Evolutionary conservation across 1,140 invertebrate genomes (phyloP).

Genomic region (Parasteatoda tepidariorum): DNA sequence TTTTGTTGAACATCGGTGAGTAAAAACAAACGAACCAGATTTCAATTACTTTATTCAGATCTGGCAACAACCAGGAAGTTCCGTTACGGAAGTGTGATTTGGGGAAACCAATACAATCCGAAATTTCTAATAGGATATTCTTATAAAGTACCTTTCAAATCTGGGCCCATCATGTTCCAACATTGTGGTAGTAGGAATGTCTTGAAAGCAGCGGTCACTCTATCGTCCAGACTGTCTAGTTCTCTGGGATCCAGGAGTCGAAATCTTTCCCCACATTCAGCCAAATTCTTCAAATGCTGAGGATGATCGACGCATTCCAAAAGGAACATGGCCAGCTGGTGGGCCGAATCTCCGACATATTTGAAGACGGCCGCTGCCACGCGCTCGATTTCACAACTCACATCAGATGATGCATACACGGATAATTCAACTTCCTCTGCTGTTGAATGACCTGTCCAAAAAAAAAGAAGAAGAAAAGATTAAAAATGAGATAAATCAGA

Average conservation of each 20-base stretch:
- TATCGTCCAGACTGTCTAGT: constrained; percentile 19
- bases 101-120: no score
- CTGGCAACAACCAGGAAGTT: no score
- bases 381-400: not conserved
- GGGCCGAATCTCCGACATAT: constrained; percentile 38
- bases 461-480: constrained; percentile 13
- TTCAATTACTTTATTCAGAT: no score
- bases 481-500: no score
- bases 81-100: no score
- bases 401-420: not conserved
- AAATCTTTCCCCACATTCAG: constrained; percentile 3
- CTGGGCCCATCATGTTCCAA: constrained; percentile 49
- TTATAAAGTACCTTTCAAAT: constrained; percentile 22
- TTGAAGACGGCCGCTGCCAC: constrained; percentile 46
- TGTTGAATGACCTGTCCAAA: constrained; percentile 27
- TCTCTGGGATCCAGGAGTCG: constrained; percentile 1
- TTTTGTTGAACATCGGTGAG: no score
- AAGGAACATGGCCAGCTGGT: constrained; percentile 45
- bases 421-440: constrained; percentile 40
- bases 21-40: no score
- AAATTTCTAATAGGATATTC: not conserved
- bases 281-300: constrained; percentile 19
- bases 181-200: constrained; percentile 44
- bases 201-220: constrained; percentile 36
- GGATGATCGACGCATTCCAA: constrained; percentile 17